A percentile compares a stretch with the other conserved stretches of the same genome.
phyloP scores from a whole-genome alignment of 2,797 vertebrate species.

The Enteromius afrohamiltoni region DNA sequence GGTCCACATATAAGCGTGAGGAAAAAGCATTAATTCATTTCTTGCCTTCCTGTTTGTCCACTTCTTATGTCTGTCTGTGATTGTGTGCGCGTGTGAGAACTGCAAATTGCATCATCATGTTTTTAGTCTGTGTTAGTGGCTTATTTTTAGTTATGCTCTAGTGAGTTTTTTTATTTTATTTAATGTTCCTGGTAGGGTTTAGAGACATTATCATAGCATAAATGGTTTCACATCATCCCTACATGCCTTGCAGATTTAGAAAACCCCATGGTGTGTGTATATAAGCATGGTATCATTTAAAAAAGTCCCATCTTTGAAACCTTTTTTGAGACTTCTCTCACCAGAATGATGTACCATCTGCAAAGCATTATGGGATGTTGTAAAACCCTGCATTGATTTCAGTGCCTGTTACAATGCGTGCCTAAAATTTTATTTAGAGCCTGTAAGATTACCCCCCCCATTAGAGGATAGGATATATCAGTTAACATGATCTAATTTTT shows the following conservation, averaged over 20 bases:
- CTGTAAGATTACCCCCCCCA: conserved; percentile 19
- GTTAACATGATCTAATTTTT: background rate
- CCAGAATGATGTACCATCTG: conserved; percentile 16
- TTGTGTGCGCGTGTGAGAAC: conserved; percentile 61
- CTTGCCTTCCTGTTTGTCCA: conserved; percentile 65
- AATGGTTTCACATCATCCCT: conserved; percentile 39
- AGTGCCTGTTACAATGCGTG: conserved; percentile 37
- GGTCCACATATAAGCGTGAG: background rate
- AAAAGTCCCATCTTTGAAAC: background rate
- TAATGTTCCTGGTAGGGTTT: conserved; percentile 39
- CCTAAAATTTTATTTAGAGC: conserved; percentile 3
- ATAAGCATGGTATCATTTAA: background rate
- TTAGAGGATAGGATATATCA: conserved; percentile 16
- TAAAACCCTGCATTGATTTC: conserved; percentile 36
- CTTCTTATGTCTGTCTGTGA: conserved; percentile 57
- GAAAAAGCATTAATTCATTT: conserved; percentile 36
- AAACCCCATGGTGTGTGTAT: background rate
- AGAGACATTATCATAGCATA: conserved; percentile 32
- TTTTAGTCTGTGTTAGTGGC: conserved; percentile 66
- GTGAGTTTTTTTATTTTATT: conserved; percentile 26
- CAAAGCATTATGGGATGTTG: conserved; percentile 39
- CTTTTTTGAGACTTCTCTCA: background rate
- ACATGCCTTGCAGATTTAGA: conserved; percentile 49
- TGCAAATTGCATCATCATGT: conserved; percentile 77
- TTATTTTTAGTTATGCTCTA: conserved; percentile 68